These are phyloP conservation scores for Cottus gobio DNA, from an alignment of 2,113 vertebrate species.

Conservation along the genomic window DNA sequence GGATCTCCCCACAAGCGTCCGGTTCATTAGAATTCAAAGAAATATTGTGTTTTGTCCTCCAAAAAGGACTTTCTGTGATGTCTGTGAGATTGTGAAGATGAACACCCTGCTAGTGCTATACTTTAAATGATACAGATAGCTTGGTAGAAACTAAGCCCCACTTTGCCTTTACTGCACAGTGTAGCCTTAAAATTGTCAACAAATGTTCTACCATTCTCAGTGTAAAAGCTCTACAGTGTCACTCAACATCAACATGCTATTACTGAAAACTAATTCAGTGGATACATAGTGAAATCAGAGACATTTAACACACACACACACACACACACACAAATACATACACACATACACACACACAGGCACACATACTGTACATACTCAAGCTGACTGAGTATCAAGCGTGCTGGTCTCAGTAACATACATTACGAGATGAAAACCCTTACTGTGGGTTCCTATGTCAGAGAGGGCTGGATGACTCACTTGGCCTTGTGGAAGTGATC, in stretches of 20 bases:
- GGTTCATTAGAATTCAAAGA: constrained; percentile 56
- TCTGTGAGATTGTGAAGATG: constrained; percentile 55
- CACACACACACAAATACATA: not conserved
- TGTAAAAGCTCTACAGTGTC: not conserved
- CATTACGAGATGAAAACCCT: constrained; percentile 72
- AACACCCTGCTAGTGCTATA: constrained; percentile 40
- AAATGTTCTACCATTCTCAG: not conserved
- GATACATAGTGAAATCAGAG: constrained; percentile 20
- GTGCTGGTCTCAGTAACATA: constrained; percentile 57
- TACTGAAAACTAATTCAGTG: not conserved
- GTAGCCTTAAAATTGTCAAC: not conserved
- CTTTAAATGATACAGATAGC: constrained; percentile 43
- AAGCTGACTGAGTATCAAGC: constrained; percentile 10
- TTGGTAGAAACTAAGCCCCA: constrained; percentile 14
- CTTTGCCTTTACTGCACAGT: not conserved
- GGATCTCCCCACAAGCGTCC: constrained; percentile 73
- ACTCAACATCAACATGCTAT: constrained; percentile 4
- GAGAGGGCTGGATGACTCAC: constrained; percentile 58
- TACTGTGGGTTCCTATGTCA: constrained; percentile 45
- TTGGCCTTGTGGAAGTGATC: constrained; percentile 45
- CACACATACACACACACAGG: not conserved
- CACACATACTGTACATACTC: not conserved
- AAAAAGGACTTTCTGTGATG: constrained; percentile 56
- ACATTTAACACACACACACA: not conserved
- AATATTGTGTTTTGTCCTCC: constrained; percentile 55